Evolutionary conservation across 2,113 vertebrate species (phyloP).

Genomic region (Rhea americana): DNA sequence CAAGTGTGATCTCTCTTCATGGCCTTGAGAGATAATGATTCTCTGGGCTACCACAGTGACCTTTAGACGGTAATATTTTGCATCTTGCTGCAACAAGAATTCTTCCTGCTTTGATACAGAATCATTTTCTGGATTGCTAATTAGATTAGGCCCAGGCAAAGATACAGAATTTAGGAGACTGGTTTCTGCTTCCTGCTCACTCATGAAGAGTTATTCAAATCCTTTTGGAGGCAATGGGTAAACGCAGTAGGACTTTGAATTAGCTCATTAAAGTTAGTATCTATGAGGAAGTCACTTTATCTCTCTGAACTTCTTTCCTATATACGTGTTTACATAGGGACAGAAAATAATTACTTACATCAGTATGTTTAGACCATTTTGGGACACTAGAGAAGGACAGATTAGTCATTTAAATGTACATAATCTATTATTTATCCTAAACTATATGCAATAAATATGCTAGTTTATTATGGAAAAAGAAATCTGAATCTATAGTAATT

Average conservation of each 20-base stretch:
- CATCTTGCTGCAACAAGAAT: background rate
- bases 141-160: background rate
- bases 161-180: background rate
- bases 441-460: background rate
- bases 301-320: background rate
- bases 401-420: background rate
- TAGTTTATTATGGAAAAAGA: background rate
- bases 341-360: background rate
- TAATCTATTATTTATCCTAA: conserved; percentile 30
- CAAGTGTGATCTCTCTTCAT: background rate
- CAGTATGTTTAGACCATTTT: background rate
- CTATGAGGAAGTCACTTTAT: background rate
- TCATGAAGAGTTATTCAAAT: background rate
- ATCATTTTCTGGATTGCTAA: conserved; percentile 20
- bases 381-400: background rate
- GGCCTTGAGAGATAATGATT: background rate
- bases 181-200: background rate
- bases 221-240: background rate
- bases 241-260: background rate
- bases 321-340: background rate
- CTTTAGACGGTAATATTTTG: conserved; percentile 27
- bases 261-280: conserved; percentile 8
- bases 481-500: conserved; percentile 3
- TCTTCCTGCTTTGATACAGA: background rate
- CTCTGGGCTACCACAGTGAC: conserved; percentile 16